A percentile compares a stretch with the other conserved stretches of the same genome.
These are phyloP conservation scores for Capitulum mitella DNA, from an alignment of 2,888 invertebrate species.

Conservation along the genomic window DNA sequence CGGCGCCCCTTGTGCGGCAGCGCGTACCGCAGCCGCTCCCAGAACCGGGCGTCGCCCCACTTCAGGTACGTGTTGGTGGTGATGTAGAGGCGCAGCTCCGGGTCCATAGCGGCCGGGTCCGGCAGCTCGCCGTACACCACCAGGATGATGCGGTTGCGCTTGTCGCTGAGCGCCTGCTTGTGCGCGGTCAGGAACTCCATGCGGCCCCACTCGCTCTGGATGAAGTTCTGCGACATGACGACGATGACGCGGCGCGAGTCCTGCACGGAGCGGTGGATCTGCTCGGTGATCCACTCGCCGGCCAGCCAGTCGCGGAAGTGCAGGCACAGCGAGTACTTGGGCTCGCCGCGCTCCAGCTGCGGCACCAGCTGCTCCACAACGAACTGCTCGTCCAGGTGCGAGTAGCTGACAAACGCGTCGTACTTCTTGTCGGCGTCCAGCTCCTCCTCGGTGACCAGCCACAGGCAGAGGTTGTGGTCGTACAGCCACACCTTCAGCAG, in stretches of 20 bases:
- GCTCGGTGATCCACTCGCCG: slow-evolving; percentile 61
- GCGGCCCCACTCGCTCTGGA: slow-evolving; percentile 66
- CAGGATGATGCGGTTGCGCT: slow-evolving; percentile 60
- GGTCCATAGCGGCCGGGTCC: slow-evolving; percentile 52
- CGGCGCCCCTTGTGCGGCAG: slow-evolving; percentile 51
- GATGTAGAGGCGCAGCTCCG: slow-evolving; percentile 62
- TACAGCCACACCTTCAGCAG: slow-evolving; percentile 62
- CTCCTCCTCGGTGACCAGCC: slow-evolving; percentile 55
- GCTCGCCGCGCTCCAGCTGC: slow-evolving; percentile 56
- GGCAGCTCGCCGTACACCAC: slow-evolving; percentile 62
- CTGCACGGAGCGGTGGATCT: slow-evolving; percentile 62
- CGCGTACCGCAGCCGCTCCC: slow-evolving; percentile 67
- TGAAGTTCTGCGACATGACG: slow-evolving; percentile 61
- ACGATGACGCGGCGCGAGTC: slow-evolving; percentile 63
- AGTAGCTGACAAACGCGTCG: slow-evolving; percentile 74
- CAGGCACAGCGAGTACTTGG: slow-evolving; percentile 60
- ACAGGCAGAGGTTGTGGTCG: slow-evolving; percentile 54
- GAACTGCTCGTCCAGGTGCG: slow-evolving; percentile 63
- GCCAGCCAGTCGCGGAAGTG: slow-evolving; percentile 66
- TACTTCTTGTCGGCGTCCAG: slow-evolving; percentile 59
- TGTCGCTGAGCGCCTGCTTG: slow-evolving; percentile 59
- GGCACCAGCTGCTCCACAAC: slow-evolving; percentile 58
- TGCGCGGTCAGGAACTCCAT: slow-evolving; percentile 70
- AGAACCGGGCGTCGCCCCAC: slow-evolving; percentile 76
- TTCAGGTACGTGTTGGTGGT: slow-evolving; percentile 69